Evolutionary conservation across 2,797 vertebrate genomes (phyloP).

Genomic region (Spinus pinus): DNA sequence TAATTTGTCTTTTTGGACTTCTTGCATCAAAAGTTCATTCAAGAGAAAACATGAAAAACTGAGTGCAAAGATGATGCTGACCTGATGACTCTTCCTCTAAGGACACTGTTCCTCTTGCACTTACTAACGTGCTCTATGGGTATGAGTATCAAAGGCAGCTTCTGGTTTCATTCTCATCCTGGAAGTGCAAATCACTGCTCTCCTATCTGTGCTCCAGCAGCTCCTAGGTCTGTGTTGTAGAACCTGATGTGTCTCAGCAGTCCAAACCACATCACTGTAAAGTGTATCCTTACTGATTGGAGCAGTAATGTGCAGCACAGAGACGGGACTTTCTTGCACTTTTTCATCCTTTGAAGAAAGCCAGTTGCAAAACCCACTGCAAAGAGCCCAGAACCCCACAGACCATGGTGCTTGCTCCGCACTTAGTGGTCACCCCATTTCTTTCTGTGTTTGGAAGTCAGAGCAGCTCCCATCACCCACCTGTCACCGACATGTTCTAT

Average conservation of each 20-base stretch:
- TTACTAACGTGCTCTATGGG: neutral
- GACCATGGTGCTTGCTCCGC: accelerated
- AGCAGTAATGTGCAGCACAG: accelerated
- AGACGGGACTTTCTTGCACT: neutral
- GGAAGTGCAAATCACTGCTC: neutral
- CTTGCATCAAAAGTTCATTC: neutral
- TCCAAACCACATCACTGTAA: neutral
- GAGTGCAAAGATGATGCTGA: neutral
- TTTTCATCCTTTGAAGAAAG: neutral
- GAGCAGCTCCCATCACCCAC: neutral
- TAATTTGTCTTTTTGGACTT: neutral
- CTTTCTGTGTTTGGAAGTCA: neutral
- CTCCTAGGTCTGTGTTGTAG: neutral
- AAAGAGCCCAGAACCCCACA: neutral
- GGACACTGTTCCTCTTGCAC: neutral
- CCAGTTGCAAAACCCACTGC: neutral
- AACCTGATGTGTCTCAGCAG: neutral
- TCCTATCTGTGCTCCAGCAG: neutral
- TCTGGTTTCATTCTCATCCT: neutral
- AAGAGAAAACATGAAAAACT: neutral
- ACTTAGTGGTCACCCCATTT: neutral
- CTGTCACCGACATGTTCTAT: no score
- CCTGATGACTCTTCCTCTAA: neutral
- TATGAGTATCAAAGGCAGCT: neutral
- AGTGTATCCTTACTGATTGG: neutral